Base-by-base conservation (phyloP, 1,140 invertebrate species). In the Macrosteles quadrilineatus region DNA sequence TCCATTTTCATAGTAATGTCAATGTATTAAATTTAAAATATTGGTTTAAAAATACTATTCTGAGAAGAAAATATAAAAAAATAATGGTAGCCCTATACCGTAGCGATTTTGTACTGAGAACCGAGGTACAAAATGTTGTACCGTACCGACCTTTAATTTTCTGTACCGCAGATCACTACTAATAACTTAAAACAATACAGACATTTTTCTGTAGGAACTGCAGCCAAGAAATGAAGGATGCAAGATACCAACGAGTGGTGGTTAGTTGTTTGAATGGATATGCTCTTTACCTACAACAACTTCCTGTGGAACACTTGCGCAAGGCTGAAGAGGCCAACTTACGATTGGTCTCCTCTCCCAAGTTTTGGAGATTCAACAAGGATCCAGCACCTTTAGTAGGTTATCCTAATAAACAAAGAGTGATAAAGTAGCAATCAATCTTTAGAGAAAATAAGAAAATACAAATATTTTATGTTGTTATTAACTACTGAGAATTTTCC, bases 301-400 rank as follows among this genome's bases (percentile, higher is more conserved):
- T 88, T 53, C 76, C 83, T 17, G 23, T 70, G 21, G 77, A 82
- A 14, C 80, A 86, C 74, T 80, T 87, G 29, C 77, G 85, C 29
- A 83, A 84, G 72, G 83, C 80, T 0, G 59, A 76, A 3, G 80
- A 85, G 1, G 77, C 81, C 45, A 85, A 88, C 73, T 74, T 76
- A 1, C 81, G 84, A 67, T 83, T 90, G 40, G 76, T 91, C 29
- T 79, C 81, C 14, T 85, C 85, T 76, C 76, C 78, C 29, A 90
- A 88, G 75, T 93, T 93, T 80, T 94, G 91, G 91, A 91, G 90
- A 75, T 84, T 88, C 40, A 77, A 81, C 9, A 88, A 86, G 75
- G 80, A 85, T 73, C 85, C 87, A 76, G 76, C 81, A 47, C 67
- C 83, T 21, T 70, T 81, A 27, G 83, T 90, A 27, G 84, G 82